Base-by-base conservation (phyloP, 1,140 invertebrate species). In the Hypothenemus hampei region DNA sequence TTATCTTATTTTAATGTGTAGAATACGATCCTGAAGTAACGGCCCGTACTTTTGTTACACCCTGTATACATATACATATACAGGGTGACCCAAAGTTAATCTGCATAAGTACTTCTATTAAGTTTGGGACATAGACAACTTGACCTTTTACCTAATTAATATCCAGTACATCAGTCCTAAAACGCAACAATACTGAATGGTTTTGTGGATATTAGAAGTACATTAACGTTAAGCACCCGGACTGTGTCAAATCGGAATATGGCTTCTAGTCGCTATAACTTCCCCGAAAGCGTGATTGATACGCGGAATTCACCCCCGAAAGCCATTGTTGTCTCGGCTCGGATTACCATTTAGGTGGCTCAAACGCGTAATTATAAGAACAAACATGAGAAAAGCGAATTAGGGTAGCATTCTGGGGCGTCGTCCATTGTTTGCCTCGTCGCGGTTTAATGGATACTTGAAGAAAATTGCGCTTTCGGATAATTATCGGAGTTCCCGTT, bases 271-370 rank as follows among this genome's bases (percentile, higher is more conserved):
- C 26, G 44, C 44, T 8, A 33, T 47, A 49, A 49, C 20, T 26
- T 18, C 47, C 19, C 37, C 31, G 20, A 49, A 39, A 49, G 47
- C 31, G 47, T 49, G 47, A 49, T 49, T 49, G 47, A 49, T 49
- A 24, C 23, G 20, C 31, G 15, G 6, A 37, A 49, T 49, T 29
- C 33, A 49, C 47, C 35, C 47, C 16, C 29, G 10, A 3, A n/a
- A 19, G 31, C 44, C 33, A 46, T 46, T 46, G 44, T 46, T 46
- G 33, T 46, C 44, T 46, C 7, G 44, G 24, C 13, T 46, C 16
- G 22, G 29, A 46, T 33, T 46, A 46, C 44, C 44, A 46, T 33
- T 46, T 46, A 46, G 20, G 3, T 33, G 15, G 44, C 16, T 33
- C 26, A 29, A 22, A 46, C 33, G 18, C 33, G 24, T 46, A 46